A percentile compares a stretch with the other conserved stretches of the same genome.
phyloP scores from a whole-genome alignment of 2,797 vertebrate species.

The Tangara arthus region DNA sequence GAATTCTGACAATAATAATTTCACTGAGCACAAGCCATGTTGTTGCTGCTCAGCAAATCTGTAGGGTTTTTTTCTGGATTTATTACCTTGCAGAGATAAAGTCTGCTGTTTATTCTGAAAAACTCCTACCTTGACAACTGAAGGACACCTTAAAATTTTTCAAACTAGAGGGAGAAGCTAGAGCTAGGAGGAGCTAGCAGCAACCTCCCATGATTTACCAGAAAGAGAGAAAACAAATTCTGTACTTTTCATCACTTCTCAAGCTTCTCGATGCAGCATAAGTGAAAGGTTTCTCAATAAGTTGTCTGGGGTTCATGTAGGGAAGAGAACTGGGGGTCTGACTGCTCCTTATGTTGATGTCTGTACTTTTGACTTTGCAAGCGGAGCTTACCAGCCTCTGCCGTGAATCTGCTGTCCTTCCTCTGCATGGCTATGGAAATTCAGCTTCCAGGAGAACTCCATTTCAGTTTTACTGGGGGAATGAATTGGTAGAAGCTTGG shows the following conservation, averaged over 20 bases:
- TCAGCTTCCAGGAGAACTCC: neutral
- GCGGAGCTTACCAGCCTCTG: neutral
- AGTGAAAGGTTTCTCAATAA: neutral
- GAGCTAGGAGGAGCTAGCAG: neutral
- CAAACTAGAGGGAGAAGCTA: neutral
- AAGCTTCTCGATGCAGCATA: neutral
- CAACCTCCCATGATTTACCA: neutral
- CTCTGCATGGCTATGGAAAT: neutral
- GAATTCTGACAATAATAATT: neutral
- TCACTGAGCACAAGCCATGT: rapidly evolving
- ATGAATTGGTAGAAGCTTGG: neutral
- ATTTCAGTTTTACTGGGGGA: neutral
- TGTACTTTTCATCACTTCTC: neutral
- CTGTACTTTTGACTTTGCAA: neutral
- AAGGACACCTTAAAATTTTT: neutral
- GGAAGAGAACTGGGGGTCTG: neutral
- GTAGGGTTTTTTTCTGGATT: neutral
- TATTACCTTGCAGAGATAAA: neutral
- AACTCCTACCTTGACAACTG: neutral
- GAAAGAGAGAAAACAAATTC: neutral
- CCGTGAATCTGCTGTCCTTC: neutral
- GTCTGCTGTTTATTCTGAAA: neutral
- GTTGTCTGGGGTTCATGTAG: neutral
- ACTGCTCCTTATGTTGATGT: neutral
- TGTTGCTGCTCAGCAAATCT: neutral